phyloP scores from a whole-genome alignment of 2,888 invertebrate species.

The Drosophila prolongata region DNA sequence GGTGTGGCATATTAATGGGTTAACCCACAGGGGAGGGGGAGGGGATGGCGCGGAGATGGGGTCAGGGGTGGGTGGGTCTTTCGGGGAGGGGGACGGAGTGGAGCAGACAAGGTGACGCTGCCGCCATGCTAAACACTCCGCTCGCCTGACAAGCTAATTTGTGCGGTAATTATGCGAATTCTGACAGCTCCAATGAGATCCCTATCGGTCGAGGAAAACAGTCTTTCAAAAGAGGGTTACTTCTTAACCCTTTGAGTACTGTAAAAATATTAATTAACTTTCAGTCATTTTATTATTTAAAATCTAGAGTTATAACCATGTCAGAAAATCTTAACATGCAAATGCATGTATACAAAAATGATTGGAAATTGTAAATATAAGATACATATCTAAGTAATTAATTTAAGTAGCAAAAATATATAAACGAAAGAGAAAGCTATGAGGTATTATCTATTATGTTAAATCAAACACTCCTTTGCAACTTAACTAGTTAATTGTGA shows the following conservation, averaged over 20 bases:
- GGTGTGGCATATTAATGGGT: constrained; percentile 81
- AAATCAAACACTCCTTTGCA: too few relatives aligned
- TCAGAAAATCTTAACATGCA: too few relatives aligned
- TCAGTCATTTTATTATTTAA: too few relatives aligned
- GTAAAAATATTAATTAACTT: too few relatives aligned
- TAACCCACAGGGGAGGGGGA: not conserved
- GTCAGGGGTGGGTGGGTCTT: not conserved
- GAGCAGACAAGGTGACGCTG: constrained; percentile 64
- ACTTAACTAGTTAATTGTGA: too few relatives aligned
- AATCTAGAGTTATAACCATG: too few relatives aligned
- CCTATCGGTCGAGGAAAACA: not conserved
- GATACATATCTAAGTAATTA: too few relatives aligned
- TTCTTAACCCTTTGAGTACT: constrained; percentile 2
- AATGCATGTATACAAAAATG: too few relatives aligned
- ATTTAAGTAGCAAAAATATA: too few relatives aligned
- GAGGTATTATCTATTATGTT: too few relatives aligned
- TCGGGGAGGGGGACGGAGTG: constrained; percentile 6
- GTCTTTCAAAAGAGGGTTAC: not conserved
- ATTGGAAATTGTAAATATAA: too few relatives aligned
- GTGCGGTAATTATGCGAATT: constrained; percentile 68
- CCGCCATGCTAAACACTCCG: constrained; percentile 60
- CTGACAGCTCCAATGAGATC: constrained; percentile 54
- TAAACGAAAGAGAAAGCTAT: too few relatives aligned
- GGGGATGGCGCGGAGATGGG: not conserved
- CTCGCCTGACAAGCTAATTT: constrained; percentile 70